Evolutionary conservation across 2,113 vertebrate genomes (phyloP).

Genomic region (Choloepus hoffmanni): DNA sequence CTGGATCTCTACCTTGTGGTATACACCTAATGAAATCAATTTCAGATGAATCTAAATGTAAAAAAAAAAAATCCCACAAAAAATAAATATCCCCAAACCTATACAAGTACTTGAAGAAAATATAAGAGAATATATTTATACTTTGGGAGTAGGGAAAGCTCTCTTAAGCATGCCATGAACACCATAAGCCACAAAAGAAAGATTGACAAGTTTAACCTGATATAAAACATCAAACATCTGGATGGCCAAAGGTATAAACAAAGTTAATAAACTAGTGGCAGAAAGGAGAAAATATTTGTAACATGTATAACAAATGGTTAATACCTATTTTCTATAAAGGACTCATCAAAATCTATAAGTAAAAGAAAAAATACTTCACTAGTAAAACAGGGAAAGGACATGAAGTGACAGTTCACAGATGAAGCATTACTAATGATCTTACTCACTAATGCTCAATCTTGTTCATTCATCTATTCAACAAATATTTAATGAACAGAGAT

Average conservation of each 20-base stretch:
- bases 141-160: background rate
- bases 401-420: background rate
- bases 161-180: background rate
- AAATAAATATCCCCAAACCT: background rate
- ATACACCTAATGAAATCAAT: background rate
- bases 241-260: background rate
- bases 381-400: background rate
- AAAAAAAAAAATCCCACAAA: background rate
- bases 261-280: background rate
- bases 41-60: background rate
- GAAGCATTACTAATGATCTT: background rate
- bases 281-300: background rate
- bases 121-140: background rate
- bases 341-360: background rate
- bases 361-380: background rate
- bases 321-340: background rate
- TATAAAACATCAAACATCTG: conserved; percentile 1
- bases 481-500: background rate
- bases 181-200: background rate
- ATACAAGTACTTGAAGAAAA: background rate
- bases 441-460: background rate
- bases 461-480: background rate
- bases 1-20: background rate
- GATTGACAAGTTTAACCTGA: background rate
- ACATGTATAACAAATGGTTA: background rate